Evolutionary conservation across 2,797 vertebrate species (phyloP).

Genomic region (Sebastes vulpes): DNA sequence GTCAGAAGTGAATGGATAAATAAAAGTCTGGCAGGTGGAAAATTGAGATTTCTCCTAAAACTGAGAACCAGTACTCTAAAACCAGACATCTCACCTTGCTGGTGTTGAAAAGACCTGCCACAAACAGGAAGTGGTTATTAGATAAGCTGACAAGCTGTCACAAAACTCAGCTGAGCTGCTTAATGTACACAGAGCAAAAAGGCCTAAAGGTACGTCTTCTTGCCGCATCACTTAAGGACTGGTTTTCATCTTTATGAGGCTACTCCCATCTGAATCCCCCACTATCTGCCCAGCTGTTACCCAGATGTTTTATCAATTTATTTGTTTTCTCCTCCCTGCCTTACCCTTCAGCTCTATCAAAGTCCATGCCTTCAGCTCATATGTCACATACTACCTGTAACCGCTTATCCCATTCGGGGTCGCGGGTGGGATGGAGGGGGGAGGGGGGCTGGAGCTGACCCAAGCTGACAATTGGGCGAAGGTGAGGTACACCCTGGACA

Average conservation of each 20-base stretch:
- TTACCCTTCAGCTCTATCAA: slow-evolving; percentile 54
- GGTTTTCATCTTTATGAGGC: slow-evolving; percentile 32
- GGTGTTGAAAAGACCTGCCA: slow-evolving; percentile 35
- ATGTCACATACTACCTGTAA: slow-evolving; percentile 48
- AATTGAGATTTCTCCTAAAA: slow-evolving; percentile 58
- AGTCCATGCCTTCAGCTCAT: slow-evolving; percentile 33
- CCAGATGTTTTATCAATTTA: slow-evolving; percentile 35
- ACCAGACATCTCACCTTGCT: slow-evolving; percentile 17
- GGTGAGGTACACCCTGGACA: no score
- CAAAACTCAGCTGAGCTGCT: slow-evolving; percentile 28
- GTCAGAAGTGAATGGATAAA: slow-evolving; percentile 46
- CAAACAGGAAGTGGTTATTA: slow-evolving; percentile 45
- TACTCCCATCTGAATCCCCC: slow-evolving; percentile 12
- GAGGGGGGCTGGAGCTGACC: no score
- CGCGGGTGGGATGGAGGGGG: no score
- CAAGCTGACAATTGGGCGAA: no score
- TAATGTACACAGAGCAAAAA: slow-evolving; percentile 30
- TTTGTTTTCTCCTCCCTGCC: background rate
- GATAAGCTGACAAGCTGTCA: slow-evolving; percentile 54
- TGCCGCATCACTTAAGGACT: slow-evolving; percentile 34
- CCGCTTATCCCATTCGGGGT: no score
- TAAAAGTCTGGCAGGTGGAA: slow-evolving; percentile 53
- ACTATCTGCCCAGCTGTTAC: slow-evolving; percentile 25
- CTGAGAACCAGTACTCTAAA: slow-evolving; percentile 16
- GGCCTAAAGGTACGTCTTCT: slow-evolving; percentile 33